Base-by-base conservation (phyloP, 2,888 invertebrate species). In the Harmothoe impar region DNA sequence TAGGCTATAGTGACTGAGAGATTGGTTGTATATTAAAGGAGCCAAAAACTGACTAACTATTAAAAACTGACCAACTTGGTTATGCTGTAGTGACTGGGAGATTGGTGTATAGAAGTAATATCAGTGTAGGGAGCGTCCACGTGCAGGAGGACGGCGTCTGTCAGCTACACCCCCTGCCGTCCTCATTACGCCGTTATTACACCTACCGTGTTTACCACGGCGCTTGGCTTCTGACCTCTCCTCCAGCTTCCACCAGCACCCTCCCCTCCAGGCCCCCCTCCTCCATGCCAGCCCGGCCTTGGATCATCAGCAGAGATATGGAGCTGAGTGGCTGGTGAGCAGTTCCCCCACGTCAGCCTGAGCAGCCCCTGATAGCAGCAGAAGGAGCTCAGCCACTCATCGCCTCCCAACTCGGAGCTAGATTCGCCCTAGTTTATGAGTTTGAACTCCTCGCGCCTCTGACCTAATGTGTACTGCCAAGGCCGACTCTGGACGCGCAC, bases 281-380 rank as follows among this genome's bases (percentile, higher is more conserved):
- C 72, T 7, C 0, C 12, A 20, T 20, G 29, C 72, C 72, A 72
- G 72, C 72, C 29, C 0, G 72, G 72, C 72, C 72, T 72, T 72
- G 20, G 72, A 72, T 72, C 72, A 72, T 72, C 72, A 72, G 20
- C 15, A 25, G 72, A 72, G 72, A 72, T 72, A 72, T 29, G 72
- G 72, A 0, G 72, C 29, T 72, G 72, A 72, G 72, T 29, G 72
- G 72, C 72, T 25, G 29, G n/a, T 62, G 62, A 62, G 62, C 62
- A 62, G 62, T n/a, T 62, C 62, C 62, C 62, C n/a, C 43, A 62
- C 62, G 3, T 20, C 3, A n/a, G 23, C 3, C 3, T n/a, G 72
- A 72, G 72, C 72, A n/a, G 72, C 72, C 25, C 72, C 72, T 72
- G 72, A 72, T 72, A 29, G 72, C 72, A 29, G 25, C 29, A 23